These are phyloP conservation scores for Chelidonichthys spinosus DNA, from an alignment of 2,797 vertebrate species.

Conservation along the genomic window DNA sequence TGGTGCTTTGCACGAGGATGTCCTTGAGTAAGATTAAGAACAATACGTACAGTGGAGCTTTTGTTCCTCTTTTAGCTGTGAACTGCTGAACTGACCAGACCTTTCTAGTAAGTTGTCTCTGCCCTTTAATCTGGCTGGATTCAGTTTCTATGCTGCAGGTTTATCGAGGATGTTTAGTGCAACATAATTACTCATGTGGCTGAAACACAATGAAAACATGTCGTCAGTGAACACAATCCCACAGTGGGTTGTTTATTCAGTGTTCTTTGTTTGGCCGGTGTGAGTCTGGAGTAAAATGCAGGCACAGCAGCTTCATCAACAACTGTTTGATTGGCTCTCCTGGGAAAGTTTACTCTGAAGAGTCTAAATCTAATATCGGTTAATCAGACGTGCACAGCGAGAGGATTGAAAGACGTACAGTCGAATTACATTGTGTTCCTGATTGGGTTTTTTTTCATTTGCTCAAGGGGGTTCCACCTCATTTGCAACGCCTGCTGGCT, in stretches of 20 bases:
- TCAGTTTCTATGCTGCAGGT: no score
- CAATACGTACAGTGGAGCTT: not conserved
- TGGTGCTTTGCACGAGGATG: no score
- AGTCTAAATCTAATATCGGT: conserved; percentile 25
- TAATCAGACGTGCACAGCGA: conserved; percentile 42
- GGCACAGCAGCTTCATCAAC: conserved; percentile 21
- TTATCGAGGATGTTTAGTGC: no score
- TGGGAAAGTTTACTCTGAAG: conserved; percentile 6
- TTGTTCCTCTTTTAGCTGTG: not conserved
- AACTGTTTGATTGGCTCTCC: conserved; percentile 25
- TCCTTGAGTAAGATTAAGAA: not conserved
- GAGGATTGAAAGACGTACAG: conserved; percentile 19
- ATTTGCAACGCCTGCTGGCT: conserved; percentile 18
- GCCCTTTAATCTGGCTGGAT: no score
- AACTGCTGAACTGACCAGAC: not conserved
- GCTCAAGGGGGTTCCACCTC: conserved; percentile 5
- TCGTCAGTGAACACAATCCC: not conserved
- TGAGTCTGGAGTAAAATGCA: conserved; percentile 28
- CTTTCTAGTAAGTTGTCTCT: no score
- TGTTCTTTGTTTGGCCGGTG: not conserved
- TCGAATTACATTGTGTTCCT: conserved; percentile 7
- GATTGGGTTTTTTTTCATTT: conserved; percentile 16
- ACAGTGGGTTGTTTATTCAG: not conserved
- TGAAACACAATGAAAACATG: no score
- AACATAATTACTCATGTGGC: no score